Conservation (phyloP, 2,888 invertebrate species). For the Drosophila mayaguana region DNA sequence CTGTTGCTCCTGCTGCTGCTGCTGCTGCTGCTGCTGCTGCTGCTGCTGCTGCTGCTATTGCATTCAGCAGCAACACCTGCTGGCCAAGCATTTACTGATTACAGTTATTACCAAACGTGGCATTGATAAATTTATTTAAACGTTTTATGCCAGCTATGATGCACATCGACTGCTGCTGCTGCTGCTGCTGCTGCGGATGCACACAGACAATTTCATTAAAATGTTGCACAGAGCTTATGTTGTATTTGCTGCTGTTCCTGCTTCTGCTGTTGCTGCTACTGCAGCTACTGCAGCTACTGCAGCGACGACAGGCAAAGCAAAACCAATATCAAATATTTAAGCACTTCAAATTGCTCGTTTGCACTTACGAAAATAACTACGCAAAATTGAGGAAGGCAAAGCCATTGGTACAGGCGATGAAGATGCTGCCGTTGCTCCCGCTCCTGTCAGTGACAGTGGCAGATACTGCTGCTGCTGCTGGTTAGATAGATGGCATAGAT, state of each 20-base stretch:
- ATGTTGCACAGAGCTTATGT: conserved; percentile 52
- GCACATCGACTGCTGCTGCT: conserved; percentile 27
- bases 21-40: neutral
- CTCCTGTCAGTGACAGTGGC: conserved; percentile 13
- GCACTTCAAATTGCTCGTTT: conserved; percentile 80
- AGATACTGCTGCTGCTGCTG: conserved; percentile 20
- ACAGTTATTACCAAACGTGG: conserved; percentile 45
- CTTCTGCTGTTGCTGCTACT: conserved; percentile 9
- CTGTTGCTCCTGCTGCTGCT: neutral
- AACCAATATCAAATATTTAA: conserved; percentile 80
- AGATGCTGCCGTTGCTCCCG: conserved; percentile 33
- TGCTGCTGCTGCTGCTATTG: neutral
- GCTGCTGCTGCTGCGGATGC: conserved; percentile 46
- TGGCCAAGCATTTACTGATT: conserved; percentile 19
- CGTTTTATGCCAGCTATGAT: conserved; percentile 41
- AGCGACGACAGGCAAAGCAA: conserved; percentile 47
- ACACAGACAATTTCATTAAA: conserved; percentile 72
- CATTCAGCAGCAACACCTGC: conserved; percentile 9
- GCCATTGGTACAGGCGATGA: conserved; percentile 24
- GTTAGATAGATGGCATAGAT: conserved; percentile 45
- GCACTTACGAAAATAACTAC: conserved; percentile 78
- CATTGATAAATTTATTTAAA: conserved; percentile 57
- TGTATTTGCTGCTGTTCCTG: conserved; percentile 17
- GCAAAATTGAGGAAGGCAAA: conserved; percentile 64
- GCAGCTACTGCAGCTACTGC: conserved; percentile 15